Base-by-base conservation (phyloP, 2,113 vertebrate genomes). In the Arenaria interpres region DNA sequence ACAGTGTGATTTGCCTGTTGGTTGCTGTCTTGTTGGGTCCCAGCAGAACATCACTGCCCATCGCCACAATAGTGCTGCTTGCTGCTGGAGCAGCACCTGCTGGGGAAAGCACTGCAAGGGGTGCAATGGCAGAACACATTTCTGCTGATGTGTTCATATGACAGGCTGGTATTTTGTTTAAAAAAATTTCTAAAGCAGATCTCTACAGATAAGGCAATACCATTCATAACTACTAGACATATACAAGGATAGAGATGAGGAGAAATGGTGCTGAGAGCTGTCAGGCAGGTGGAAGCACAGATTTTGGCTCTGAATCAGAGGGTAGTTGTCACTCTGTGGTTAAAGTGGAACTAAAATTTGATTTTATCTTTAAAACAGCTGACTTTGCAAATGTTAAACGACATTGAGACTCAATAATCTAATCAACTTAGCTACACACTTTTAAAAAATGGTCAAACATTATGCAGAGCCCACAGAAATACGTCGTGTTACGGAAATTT, bases 41-140 rank as follows among this genome's bases (percentile, higher is more conserved):
- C n/a, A 63, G 12, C 5, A 19, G 30, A 54, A 9, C 19, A 27
- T 28, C 1, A 1, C 27, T 71, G 71, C 33, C 50, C 1, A 0
- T 39, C 37, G 20, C n/a, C 35, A 5, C 50, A 33, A 18, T 23
- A 7, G 7, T 72, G 37, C 10, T 1, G 3, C 32, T 45, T 74
- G 21, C 35, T 75, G 63, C 60, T 56, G 39, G 12, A 20, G 27
- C 2, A 4, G 48, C 23, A 51, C 14, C 41, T 0, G 1, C 35
- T 23, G 32, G 35, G 28, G 37, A 77, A 63, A 71, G 23, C 0
- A 1, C 63, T 64, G 57, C 0, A 4, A 48, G 24, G 24, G 19
- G 18, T 11, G 33, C 15, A 21, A 18, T 20, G 25, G 62, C 14
- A 64, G 32, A 43, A 69, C 27, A 12, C 6, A 5, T 50, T 69